phyloP scores from a whole-genome alignment of 1,140 invertebrate genomes.

The Venturia canescens region DNA sequence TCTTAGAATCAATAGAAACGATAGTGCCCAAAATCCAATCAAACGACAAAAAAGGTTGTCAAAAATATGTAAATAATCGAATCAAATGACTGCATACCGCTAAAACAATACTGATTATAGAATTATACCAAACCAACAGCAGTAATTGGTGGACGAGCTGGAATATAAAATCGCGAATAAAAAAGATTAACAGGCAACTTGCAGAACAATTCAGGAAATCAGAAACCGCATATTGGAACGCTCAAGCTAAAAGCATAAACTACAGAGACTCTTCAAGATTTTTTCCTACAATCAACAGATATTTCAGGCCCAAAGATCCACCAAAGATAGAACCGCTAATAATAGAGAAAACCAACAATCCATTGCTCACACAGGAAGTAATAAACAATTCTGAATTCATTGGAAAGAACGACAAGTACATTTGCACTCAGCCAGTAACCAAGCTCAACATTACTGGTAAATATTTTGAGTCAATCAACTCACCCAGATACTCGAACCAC shows the following conservation, averaged over 20 bases:
- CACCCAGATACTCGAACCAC: constrained; percentile 32
- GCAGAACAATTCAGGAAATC: too few relatives aligned
- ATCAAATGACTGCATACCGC: constrained; percentile 20
- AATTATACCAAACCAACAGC: neutral
- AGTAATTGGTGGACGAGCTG: too few relatives aligned
- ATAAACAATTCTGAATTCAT: neutral
- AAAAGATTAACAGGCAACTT: too few relatives aligned
- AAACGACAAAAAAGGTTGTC: neutral
- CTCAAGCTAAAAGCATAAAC: too few relatives aligned
- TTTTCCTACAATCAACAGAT: too few relatives aligned
- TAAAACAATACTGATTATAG: neutral
- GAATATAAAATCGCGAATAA: too few relatives aligned
- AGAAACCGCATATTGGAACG: too few relatives aligned
- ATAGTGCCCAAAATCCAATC: constrained; percentile 13
- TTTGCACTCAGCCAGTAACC: neutral
- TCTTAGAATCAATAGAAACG: constrained; percentile 17
- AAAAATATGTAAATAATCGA: constrained; percentile 39
- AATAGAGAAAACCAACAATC: neutral
- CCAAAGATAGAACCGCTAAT: neutral
- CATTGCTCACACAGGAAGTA: neutral
- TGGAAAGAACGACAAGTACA: neutral
- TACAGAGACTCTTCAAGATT: too few relatives aligned
- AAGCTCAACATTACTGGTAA: constrained; percentile 42
- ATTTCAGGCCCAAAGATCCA: too few relatives aligned
- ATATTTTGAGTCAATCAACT: constrained; percentile 39